phyloP scores from a whole-genome alignment of 2,113 vertebrate genomes.

The Ctenodactylus gundi region DNA sequence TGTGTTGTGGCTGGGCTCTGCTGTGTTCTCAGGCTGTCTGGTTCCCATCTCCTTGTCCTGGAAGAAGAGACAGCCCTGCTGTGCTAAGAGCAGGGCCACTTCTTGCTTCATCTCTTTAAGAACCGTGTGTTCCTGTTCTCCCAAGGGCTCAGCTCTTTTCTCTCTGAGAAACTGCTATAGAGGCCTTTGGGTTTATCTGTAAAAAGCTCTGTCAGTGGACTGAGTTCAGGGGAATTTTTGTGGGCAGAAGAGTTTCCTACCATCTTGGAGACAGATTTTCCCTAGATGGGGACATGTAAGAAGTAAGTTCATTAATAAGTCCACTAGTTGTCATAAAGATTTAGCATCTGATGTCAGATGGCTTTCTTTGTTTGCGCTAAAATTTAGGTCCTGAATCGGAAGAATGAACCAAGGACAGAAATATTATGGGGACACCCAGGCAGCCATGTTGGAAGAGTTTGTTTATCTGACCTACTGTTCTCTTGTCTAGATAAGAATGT shows the following conservation, averaged over 20 bases:
- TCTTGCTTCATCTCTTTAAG: neutral
- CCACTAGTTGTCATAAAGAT: neutral
- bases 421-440: fast-evolving
- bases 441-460: neutral
- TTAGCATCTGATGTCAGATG: neutral
- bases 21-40: neutral
- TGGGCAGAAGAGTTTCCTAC: neutral
- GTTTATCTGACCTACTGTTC: neutral
- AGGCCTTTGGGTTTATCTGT: neutral
- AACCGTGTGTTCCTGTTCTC: neutral
- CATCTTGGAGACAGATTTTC: neutral
- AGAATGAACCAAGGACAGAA: neutral
- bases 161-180: neutral
- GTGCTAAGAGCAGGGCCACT: neutral
- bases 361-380: neutral
- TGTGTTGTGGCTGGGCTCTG: neutral
- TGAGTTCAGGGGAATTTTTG: neutral
- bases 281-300: neutral
- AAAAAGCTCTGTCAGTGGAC: neutral
- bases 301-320: neutral
- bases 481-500: neutral
- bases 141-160: neutral
- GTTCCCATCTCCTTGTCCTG: fast-evolving
- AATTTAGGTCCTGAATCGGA: neutral
- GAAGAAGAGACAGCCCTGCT: neutral